These are phyloP conservation scores for Mionectes olivaceus DNA, from an alignment of 2,797 vertebrate genomes.

Conservation along the genomic window DNA sequence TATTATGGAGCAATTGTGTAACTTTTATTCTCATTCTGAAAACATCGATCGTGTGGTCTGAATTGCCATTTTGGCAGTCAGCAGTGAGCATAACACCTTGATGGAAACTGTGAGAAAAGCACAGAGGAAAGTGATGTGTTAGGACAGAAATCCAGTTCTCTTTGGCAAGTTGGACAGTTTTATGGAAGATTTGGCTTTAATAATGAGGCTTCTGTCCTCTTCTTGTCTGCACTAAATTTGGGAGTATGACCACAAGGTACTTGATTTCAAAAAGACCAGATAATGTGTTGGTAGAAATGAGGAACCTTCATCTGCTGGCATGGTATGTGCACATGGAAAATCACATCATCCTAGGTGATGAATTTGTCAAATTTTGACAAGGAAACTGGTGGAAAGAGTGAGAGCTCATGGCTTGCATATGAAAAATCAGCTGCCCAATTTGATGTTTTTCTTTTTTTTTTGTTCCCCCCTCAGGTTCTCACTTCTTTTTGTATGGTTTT, in stretches of 20 bases:
- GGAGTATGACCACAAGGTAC: not conserved
- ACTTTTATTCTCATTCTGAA: not conserved
- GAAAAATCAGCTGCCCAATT: not conserved
- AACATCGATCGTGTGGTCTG: fast-evolving
- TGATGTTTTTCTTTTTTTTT: not conserved
- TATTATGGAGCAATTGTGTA: not conserved
- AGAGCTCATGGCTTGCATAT: not conserved
- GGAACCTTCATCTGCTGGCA: not conserved
- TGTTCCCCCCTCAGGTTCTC: not conserved
- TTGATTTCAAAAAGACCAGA: not conserved
- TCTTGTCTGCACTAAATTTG: not conserved
- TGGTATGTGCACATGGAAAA: not conserved
- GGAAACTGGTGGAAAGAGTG: not conserved
- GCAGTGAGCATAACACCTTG: not conserved
- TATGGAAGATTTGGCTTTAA: not conserved
- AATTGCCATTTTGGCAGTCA: fast-evolving
- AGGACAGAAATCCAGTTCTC: not conserved
- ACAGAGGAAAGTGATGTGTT: not conserved
- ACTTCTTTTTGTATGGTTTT: not conserved
- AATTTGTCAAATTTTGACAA: not conserved
- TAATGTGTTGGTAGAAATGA: not conserved
- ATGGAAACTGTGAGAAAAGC: not conserved
- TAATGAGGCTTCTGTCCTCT: not conserved
- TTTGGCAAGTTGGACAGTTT: not conserved
- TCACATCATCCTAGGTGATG: not conserved